These are phyloP conservation scores for Nasua narica DNA, from an alignment of 2,797 vertebrate genomes.

Conservation along the genomic window DNA sequence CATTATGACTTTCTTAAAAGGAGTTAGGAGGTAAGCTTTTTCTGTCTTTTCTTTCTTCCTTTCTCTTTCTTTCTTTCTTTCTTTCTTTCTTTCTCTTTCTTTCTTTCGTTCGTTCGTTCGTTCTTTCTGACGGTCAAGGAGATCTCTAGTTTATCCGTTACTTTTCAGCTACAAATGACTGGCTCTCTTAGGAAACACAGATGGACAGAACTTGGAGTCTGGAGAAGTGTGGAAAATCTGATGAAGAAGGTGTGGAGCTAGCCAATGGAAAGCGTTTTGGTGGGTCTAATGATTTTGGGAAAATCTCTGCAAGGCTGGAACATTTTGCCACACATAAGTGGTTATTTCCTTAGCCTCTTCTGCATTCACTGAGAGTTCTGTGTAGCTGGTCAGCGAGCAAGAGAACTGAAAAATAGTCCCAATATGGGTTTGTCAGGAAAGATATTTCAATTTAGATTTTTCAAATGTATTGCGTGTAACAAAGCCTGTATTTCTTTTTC, in stretches of 20 bases:
- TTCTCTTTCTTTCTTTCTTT: neutral
- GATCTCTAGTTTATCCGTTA: neutral
- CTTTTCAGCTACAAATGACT: slow-evolving; percentile 44
- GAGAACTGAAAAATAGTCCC: slow-evolving; percentile 35
- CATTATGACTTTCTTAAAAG: neutral
- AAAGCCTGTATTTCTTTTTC: slow-evolving; percentile 71
- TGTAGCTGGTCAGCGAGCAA: slow-evolving; percentile 7
- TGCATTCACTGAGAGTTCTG: slow-evolving; percentile 65
- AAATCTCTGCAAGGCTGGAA: slow-evolving; percentile 73
- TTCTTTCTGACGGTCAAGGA: slow-evolving; percentile 13
- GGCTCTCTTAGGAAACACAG: slow-evolving; percentile 54
- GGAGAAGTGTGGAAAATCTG: slow-evolving; percentile 66
- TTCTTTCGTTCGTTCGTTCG: slow-evolving; percentile 6
- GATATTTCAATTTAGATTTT: slow-evolving; percentile 58
- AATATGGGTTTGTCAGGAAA: slow-evolving; percentile 37
- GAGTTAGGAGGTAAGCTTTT: neutral
- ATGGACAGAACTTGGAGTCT: slow-evolving; percentile 46
- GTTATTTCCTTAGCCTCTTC: slow-evolving; percentile 74
- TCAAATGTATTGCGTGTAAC: slow-evolving; percentile 59
- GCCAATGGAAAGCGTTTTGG: slow-evolving; percentile 57
- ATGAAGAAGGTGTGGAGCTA: slow-evolving; percentile 54
- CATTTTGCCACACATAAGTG: slow-evolving; percentile 75
- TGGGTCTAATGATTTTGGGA: slow-evolving; percentile 74
- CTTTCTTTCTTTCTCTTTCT: neutral
- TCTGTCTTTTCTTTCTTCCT: neutral